Percentiles rank a stretch among this genome's conserved stretches.
Conservation (phyloP, 2,113 vertebrate genomes). For the Lethenteron camtschaticum region DNA sequence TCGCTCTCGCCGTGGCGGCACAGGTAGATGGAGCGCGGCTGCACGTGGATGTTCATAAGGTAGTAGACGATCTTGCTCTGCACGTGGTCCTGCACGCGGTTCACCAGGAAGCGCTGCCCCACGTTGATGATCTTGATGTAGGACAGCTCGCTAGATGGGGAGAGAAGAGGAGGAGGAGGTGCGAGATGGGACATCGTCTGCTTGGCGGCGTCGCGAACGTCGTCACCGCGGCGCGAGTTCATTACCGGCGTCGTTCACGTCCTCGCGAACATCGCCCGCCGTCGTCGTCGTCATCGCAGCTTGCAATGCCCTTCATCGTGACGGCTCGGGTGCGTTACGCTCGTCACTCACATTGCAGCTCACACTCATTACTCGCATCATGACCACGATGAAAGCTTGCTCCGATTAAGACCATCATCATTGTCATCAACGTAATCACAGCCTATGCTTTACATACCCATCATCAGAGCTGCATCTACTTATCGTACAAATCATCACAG, state of each 20-base stretch:
- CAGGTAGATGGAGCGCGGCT: conserved; percentile 88
- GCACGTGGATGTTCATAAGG: conserved; percentile 98
- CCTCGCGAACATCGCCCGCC: neutral
- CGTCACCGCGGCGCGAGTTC: neutral
- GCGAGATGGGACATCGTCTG: neutral
- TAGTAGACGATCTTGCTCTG: conserved; percentile 97
- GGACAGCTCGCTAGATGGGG: conserved; percentile 50
- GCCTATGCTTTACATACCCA: no score
- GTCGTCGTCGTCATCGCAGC: neutral
- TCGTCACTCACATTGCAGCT: no score
- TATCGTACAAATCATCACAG: no score
- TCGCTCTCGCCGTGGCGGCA: conserved; percentile 96
- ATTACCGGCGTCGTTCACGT: neutral
- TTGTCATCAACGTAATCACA: no score
- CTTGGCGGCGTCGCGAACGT: no score
- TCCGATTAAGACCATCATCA: no score
- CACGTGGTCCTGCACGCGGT: conserved; percentile 80
- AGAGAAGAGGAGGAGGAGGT: neutral
- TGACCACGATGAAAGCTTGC: no score
- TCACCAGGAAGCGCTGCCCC: conserved; percentile 73
- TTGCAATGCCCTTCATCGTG: neutral
- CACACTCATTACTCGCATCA: no score
- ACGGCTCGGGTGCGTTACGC: neutral
- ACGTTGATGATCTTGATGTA: conserved; percentile 98
- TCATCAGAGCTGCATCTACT: no score